Percentiles rank a stretch among this genome's conserved stretches.
phyloP scores from a whole-genome alignment of 1,140 invertebrate species.

The Sycobia sp. region DNA sequence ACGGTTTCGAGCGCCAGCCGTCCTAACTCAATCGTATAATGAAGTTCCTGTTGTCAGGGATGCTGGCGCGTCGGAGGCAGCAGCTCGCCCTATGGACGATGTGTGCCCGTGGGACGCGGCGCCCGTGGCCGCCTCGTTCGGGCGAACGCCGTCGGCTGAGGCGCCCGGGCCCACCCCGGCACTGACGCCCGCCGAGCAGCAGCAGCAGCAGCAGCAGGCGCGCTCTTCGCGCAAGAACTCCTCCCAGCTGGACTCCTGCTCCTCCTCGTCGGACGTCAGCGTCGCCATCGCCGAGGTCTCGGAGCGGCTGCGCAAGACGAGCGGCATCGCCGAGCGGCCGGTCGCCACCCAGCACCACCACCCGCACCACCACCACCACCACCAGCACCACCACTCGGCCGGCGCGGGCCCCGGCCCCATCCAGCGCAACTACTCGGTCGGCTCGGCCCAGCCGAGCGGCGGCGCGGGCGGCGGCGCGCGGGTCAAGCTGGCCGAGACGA shows the following conservation, averaged over 20 bases:
- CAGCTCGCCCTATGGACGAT: constrained; percentile 64
- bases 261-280: constrained; percentile 76
- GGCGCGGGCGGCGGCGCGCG: not conserved
- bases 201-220: constrained; percentile 16
- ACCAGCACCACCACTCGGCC: constrained; percentile 59
- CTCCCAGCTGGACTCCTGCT: constrained; percentile 64
- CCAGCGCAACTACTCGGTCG: constrained; percentile 53
- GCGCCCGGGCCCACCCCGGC: constrained; percentile 37
- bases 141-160: constrained; percentile 42
- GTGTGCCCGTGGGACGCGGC: constrained; percentile 69
- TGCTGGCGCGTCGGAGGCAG: constrained; percentile 55
- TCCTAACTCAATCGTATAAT: constrained; percentile 55
- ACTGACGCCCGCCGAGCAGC: constrained; percentile 37
- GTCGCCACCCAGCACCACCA: constrained; percentile 48
- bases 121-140: constrained; percentile 42
- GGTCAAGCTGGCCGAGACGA: constrained; percentile 51
- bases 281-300: constrained; percentile 66
- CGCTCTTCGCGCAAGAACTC: constrained; percentile 64
- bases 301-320: constrained; percentile 64
- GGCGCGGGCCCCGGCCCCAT: constrained; percentile 61
- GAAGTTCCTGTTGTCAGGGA: constrained; percentile 59
- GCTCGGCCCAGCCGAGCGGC: constrained; percentile 42
- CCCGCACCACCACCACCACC: constrained; percentile 67
- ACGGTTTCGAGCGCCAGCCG: not conserved
- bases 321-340: constrained; percentile 73